Evolutionary conservation across 2,113 vertebrate species (phyloP).

Genomic region (Falcunculus frontatus): DNA sequence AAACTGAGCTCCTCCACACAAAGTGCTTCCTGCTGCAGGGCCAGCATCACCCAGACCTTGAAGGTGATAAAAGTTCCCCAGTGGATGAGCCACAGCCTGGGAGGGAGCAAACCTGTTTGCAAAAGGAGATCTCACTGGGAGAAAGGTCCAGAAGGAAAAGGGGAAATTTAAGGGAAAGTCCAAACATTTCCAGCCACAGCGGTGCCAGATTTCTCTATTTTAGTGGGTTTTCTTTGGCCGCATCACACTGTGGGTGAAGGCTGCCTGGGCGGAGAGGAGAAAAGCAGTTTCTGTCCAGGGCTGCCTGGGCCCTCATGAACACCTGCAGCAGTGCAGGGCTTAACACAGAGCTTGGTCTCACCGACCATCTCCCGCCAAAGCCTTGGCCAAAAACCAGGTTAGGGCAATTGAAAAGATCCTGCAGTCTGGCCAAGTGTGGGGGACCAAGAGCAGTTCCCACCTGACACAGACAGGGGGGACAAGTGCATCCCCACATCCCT

Average conservation of each 20-base stretch:
- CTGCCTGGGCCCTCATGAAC: not conserved
- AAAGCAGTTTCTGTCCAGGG: not conserved
- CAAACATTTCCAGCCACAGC: not conserved
- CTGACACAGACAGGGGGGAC: not conserved
- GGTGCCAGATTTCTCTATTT: not conserved
- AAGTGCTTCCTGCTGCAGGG: not conserved
- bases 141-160: not conserved
- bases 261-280: not conserved
- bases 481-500: not conserved
- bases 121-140: not conserved
- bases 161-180: not conserved
- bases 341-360: not conserved
- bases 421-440: fast-evolving
- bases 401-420: not conserved
- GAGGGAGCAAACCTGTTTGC: not conserved
- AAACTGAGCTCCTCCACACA: not conserved
- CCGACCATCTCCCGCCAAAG: not conserved
- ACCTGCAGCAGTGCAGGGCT: not conserved
- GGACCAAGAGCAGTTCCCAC: not conserved
- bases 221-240: not conserved
- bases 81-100: not conserved
- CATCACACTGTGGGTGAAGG: not conserved
- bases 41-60: not conserved
- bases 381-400: fast-evolving
- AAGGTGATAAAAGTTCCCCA: not conserved